A percentile compares a stretch with the other conserved stretches of the same genome.
These are phyloP conservation scores for Sycobia sp. DNA, from an alignment of 1,140 invertebrate genomes.

Conservation along the genomic window DNA sequence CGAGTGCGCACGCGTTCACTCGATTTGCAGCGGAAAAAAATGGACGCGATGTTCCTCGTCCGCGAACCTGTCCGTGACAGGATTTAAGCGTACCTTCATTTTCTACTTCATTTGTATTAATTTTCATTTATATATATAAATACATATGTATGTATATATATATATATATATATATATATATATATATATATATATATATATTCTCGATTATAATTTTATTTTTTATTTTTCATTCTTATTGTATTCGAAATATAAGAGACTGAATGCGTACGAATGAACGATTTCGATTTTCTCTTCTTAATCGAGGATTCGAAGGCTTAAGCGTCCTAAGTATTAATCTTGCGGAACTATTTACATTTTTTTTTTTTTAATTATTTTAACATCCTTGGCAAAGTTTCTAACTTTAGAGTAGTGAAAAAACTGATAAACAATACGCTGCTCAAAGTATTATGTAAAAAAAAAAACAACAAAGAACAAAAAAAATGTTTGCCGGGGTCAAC, in stretches of 20 bases:
- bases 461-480: not conserved
- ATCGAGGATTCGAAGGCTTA: slow-evolving; percentile 15
- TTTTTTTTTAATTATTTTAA: slow-evolving; percentile 4
- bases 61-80: slow-evolving; percentile 29
- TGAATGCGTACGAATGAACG: slow-evolving; percentile 20
- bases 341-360: slow-evolving; percentile 24
- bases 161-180: too few species aligned
- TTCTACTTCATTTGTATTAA: slow-evolving; percentile 15
- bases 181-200: too few species aligned
- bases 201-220: not conserved
- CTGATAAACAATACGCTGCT: not conserved
- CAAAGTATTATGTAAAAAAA: not conserved
- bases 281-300: slow-evolving; percentile 2
- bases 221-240: slow-evolving; percentile 26
- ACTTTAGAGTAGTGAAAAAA: not conserved
- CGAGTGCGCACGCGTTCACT: slow-evolving; percentile 1
- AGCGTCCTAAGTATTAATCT: slow-evolving; percentile 30
- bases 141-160: too few species aligned
- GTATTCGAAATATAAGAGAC: slow-evolving; percentile 28
- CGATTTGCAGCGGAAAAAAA: not conserved
- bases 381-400: slow-evolving; percentile 5
- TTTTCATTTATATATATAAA: slow-evolving; percentile 18
- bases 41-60: slow-evolving; percentile 12
- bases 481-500: slow-evolving; percentile 11
- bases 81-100: slow-evolving; percentile 26